These are phyloP conservation scores for Balanococcus diminutus DNA, from an alignment of 2,888 invertebrate genomes.

Conservation along the genomic window DNA sequence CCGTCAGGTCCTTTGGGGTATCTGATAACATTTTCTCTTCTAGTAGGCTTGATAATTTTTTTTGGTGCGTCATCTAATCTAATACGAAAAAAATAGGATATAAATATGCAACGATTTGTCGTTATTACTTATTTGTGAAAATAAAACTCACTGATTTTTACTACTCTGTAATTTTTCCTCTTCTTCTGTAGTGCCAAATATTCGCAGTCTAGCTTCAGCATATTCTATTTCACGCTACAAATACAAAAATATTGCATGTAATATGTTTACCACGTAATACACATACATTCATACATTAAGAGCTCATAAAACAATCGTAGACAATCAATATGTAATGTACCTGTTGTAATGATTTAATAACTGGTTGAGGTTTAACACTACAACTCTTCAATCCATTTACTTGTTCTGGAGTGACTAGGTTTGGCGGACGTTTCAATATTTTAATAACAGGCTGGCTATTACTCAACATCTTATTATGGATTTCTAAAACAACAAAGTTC, in stretches of 20 bases:
- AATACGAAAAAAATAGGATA: background rate
- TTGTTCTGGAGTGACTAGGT: constrained; percentile 59
- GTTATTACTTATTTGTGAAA: too few species aligned
- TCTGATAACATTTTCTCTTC: constrained; percentile 69
- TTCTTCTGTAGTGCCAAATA: constrained; percentile 71
- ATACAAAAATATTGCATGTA: background rate
- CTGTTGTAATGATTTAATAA: constrained; percentile 80
- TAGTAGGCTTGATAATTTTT: constrained; percentile 54
- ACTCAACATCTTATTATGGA: constrained; percentile 35
- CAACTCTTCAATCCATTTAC: constrained; percentile 69
- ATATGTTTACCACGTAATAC: background rate
- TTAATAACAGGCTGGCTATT: constrained; percentile 75
- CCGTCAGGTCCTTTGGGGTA: constrained; percentile 82
- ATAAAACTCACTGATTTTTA: constrained; percentile 47
- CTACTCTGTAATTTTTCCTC: constrained; percentile 48
- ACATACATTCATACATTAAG: background rate
- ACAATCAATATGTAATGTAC: constrained; percentile 59
- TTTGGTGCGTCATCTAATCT: constrained; percentile 46
- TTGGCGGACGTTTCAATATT: constrained; percentile 76
- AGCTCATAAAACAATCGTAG: background rate
- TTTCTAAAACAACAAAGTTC: background rate
- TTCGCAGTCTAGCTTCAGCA: constrained; percentile 87
- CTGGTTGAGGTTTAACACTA: constrained; percentile 72
- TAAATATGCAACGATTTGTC: background rate
- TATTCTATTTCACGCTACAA: constrained; percentile 87